Evolutionary conservation across 2,113 vertebrate genomes (phyloP).

Genomic region (Cacatua alba): DNA sequence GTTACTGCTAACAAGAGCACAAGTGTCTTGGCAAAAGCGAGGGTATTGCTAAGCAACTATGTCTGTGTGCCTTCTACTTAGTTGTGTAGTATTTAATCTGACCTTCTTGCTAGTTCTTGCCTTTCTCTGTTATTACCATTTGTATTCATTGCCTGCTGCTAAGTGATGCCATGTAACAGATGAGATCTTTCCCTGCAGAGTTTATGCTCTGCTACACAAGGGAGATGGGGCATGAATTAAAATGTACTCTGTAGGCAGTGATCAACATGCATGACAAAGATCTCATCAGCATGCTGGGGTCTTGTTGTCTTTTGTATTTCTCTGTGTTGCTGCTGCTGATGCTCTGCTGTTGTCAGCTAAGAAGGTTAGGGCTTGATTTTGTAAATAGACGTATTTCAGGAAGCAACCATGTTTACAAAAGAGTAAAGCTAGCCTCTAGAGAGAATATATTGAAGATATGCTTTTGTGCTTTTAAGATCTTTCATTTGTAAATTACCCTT

Average conservation of each 20-base stretch:
- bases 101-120: background rate
- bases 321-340: background rate
- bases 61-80: background rate
- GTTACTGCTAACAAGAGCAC: background rate
- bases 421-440: background rate
- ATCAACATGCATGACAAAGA: background rate
- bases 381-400: background rate
- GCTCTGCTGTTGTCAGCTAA: background rate
- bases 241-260: background rate
- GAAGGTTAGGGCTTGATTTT: background rate
- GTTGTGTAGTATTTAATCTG: background rate
- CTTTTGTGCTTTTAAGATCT: background rate
- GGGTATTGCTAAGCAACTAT: background rate
- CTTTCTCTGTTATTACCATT: background rate
- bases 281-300: rapidly evolving
- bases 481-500: background rate
- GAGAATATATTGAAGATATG: background rate
- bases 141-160: background rate
- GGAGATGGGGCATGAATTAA: background rate
- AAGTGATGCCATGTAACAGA: background rate
- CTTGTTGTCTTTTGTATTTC: background rate
- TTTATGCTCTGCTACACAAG: background rate
- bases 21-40: background rate
- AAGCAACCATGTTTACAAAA: background rate
- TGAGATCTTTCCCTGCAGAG: background rate